Conservation (phyloP, 2,113 vertebrate genomes). For the Rostratula benghalensis region DNA sequence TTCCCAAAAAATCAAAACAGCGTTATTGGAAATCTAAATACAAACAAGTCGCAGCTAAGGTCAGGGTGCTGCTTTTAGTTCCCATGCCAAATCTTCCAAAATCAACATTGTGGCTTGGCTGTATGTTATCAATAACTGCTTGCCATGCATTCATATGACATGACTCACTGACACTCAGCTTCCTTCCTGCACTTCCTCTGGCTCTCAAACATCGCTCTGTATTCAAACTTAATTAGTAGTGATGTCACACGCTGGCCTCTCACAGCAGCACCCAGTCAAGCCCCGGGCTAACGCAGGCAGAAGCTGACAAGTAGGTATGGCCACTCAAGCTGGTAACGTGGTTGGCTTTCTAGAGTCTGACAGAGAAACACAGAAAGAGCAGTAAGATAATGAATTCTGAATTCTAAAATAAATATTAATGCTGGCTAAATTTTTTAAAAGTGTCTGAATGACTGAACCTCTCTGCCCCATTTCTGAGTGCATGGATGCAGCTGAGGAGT, state of each 20-base stretch:
- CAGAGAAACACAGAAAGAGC: background rate
- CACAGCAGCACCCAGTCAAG: background rate
- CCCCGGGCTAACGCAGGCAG: background rate
- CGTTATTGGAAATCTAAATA: conserved; percentile 57
- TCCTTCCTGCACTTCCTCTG: conserved; percentile 73
- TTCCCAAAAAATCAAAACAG: conserved; percentile 26
- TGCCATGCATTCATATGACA: conserved; percentile 62
- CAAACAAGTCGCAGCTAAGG: conserved; percentile 52
- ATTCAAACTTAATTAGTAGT: conserved; percentile 31
- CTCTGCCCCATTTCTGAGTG: background rate
- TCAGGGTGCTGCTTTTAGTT: conserved; percentile 64
- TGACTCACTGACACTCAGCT: conserved; percentile 75
- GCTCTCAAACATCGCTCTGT: conserved; percentile 34
- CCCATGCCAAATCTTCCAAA: conserved; percentile 77
- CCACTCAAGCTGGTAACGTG: background rate
- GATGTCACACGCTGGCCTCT: conserved; percentile 42
- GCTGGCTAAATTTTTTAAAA: background rate
- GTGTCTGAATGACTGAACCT: background rate
- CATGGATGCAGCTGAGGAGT: background rate
- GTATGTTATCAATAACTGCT: conserved; percentile 66
- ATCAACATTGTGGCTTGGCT: conserved; percentile 75
- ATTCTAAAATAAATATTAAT: conserved; percentile 5
- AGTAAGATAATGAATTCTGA: background rate
- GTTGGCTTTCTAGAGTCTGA: background rate
- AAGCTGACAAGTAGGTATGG: background rate